Conservation (phyloP, 1,140 invertebrate genomes). For the Cyclargus thomasi region DNA sequence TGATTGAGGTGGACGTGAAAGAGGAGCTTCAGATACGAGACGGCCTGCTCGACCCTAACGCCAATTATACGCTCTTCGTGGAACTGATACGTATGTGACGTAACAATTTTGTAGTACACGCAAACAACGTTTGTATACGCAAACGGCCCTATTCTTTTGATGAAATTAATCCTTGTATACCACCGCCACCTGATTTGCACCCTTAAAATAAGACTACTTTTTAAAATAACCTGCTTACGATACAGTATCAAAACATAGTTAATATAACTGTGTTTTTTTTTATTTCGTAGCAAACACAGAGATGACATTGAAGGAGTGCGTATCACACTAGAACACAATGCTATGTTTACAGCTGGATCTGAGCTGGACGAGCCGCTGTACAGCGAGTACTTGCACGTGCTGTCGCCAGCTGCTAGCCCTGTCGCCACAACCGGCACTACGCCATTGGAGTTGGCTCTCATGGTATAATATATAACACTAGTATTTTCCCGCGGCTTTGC, state of each 20-base stretch:
- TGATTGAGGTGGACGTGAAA: conserved; percentile 32
- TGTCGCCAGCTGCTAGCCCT: conserved; percentile 46
- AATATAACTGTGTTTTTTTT: too few relatives aligned
- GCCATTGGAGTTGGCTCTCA: conserved; percentile 42
- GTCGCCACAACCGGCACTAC: conserved; percentile 31
- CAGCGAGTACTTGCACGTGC: conserved; percentile 48
- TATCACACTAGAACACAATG: not conserved
- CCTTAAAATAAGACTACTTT: too few relatives aligned
- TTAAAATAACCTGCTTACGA: too few relatives aligned
- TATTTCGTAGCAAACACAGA: too few relatives aligned
- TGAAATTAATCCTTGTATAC: too few relatives aligned
- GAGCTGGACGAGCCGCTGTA: conserved; percentile 42
- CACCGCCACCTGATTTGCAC: too few relatives aligned
- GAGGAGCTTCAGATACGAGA: conserved; percentile 75
- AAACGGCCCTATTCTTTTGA: too few relatives aligned
- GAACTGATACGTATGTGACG: conserved; percentile 83
- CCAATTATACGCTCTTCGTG: conserved; percentile 89
- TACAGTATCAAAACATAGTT: too few relatives aligned
- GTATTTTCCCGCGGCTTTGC: too few relatives aligned
- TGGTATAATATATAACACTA: conserved; percentile 45
- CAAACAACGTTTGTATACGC: too few relatives aligned
- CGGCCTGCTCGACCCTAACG: conserved; percentile 82
- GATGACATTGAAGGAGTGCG: too few relatives aligned
- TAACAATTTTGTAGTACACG: not conserved
- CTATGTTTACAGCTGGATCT: conserved; percentile 31